Base-by-base conservation (phyloP, 2,113 vertebrate species). In the Protomyctophum bolini region DNA sequence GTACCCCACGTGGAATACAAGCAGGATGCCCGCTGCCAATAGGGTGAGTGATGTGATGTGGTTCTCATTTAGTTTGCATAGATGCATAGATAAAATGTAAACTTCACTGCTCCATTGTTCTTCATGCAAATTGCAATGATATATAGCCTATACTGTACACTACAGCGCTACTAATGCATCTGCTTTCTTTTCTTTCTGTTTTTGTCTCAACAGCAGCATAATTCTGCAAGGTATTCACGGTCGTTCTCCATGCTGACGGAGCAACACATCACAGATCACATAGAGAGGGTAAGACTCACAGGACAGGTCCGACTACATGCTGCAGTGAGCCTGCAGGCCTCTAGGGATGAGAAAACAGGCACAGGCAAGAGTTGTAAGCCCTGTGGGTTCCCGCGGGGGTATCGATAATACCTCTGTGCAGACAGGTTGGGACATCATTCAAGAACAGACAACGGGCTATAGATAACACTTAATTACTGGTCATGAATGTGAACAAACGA, bases 281-380 rank as follows among this genome's bases (percentile, higher is more conserved):
- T 91, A 8, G 6, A 76, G 2, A 73, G 58, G 79, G 91, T 93
- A 84, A 89, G 33, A 41, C 33, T 41, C 33, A 41, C 33, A 41
- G 33, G 33, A 41, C 33, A 41, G 33, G 33, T 41, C 33, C 3
- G 33, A 41, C 33, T 41, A 6, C 33, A 41, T 41, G 33, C 33
- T 41, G 33, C 33, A 41, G 33, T 41, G 4, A 41, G 33, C 33
- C 33, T 41, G 33, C 33, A 41, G 33, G 33, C 33, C 33, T 41
- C 33, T 41, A 6, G 33, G 33, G 33, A 41, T 41, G 33, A 41
- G 33, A 41, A 6, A 41, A 41, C 33, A 41, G 33, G 33, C 33
- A 41, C 3, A 41, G 33, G 33, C 33, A 41, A 2, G 33, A 41
- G 4, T 6, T 1, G 33, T 41, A 41, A 3, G 33, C 33, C 33